Percentiles rank a stretch among this genome's conserved stretches.
Conservation (phyloP, 2,797 vertebrate genomes). For the Acanthornis magna region DNA sequence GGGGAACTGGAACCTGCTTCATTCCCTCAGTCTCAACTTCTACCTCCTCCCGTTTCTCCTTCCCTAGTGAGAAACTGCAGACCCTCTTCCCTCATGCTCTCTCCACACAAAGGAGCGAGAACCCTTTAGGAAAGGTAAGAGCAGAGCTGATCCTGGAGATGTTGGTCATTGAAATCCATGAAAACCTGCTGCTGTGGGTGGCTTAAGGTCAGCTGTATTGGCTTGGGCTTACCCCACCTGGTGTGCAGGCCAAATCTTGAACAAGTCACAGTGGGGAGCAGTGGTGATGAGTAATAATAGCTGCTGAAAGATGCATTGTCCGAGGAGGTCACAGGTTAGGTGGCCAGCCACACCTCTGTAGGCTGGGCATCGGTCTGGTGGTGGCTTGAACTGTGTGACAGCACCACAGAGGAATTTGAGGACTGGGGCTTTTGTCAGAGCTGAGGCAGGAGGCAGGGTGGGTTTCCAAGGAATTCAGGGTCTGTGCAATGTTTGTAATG, state of each 20-base stretch:
- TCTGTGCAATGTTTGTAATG: neutral
- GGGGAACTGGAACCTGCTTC: neutral
- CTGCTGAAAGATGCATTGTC: neutral
- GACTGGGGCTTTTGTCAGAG: neutral
- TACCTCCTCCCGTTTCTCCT: neutral
- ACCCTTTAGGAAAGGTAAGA: neutral
- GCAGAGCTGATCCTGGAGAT: neutral
- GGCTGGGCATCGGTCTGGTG: neutral
- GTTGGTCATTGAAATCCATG: neutral
- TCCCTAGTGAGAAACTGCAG: neutral
- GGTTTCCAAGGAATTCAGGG: neutral
- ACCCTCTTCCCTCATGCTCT: neutral
- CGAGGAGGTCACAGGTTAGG: neutral
- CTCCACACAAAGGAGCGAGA: neutral
- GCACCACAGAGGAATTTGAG: neutral
- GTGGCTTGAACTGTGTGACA: neutral
- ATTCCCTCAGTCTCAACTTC: neutral
- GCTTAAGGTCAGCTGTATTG: neutral
- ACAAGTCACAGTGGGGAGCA: neutral
- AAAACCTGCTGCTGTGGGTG: neutral
- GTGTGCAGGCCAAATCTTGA: neutral
- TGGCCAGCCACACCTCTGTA: neutral
- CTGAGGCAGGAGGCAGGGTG: neutral
- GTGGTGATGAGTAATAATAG: neutral
- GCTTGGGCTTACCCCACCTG: neutral